These are phyloP conservation scores for Botia almorhae DNA, from an alignment of 2,797 vertebrate genomes.

Conservation along the genomic window DNA sequence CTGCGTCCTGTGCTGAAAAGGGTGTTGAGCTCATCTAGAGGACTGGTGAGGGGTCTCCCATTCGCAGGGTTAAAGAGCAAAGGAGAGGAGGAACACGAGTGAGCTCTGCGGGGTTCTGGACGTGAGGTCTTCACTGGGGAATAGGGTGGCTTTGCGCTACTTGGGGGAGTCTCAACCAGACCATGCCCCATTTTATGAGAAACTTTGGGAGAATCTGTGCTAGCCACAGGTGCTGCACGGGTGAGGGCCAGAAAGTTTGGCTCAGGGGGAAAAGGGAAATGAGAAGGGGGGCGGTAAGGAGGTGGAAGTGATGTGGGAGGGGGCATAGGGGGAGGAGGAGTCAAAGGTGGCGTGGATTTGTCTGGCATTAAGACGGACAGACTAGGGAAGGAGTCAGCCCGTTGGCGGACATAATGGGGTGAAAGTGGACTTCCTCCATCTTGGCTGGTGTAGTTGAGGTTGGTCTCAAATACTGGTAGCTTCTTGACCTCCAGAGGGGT, in stretches of 20 bases:
- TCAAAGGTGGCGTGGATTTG: constrained; percentile 85
- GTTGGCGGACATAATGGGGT: constrained; percentile 85
- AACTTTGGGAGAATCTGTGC: constrained; percentile 73
- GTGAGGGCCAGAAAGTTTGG: constrained; percentile 74
- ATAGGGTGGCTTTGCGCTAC: constrained; percentile 80
- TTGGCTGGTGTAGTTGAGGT: constrained; percentile 87
- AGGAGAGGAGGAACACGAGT: constrained; percentile 83
- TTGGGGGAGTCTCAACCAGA: constrained; percentile 70
- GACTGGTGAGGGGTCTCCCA: constrained; percentile 87
- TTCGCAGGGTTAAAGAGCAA: constrained; percentile 88
- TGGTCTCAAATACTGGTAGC: constrained; percentile 93
- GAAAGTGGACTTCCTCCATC: constrained; percentile 86
- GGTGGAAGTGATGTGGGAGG: constrained; percentile 74
- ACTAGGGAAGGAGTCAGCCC: constrained; percentile 87
- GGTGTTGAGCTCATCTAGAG: constrained; percentile 93
- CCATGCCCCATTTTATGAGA: constrained; percentile 72
- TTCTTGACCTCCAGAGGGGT: constrained; percentile 96
- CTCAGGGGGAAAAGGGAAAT: constrained; percentile 89
- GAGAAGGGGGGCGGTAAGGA: constrained; percentile 83
- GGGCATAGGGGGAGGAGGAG: constrained; percentile 80
- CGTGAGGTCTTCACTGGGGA: constrained; percentile 86
- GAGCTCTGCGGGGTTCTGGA: constrained; percentile 82
- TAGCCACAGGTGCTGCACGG: constrained; percentile 59
- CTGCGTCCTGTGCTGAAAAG: constrained; percentile 93
- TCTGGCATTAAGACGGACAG: constrained; percentile 81